Evolutionary conservation across 2,888 invertebrate genomes (phyloP).

Genomic region (Pammene fasciana): DNA sequence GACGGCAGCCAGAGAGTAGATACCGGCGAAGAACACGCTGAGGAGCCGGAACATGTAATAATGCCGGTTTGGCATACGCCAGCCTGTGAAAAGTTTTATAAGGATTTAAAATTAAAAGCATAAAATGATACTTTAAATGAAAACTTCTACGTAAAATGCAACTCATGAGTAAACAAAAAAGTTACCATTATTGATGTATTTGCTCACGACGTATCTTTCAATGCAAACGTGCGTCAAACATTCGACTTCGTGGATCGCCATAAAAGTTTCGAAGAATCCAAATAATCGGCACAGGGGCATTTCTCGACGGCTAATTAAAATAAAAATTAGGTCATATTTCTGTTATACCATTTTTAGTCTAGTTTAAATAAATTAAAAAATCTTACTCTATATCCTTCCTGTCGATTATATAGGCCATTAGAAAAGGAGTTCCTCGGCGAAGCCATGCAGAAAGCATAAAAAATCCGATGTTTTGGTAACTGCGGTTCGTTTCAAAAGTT

Average conservation of each 20-base stretch:
- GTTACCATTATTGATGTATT: conserved; percentile 71
- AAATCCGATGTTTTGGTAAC: conserved; percentile 71
- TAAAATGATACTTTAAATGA: no score
- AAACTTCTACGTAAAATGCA: no score
- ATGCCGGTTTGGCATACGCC: conserved; percentile 62
- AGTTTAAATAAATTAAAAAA: neutral
- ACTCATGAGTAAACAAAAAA: neutral
- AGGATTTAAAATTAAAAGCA: neutral
- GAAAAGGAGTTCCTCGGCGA: conserved; percentile 53
- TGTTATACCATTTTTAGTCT: neutral
- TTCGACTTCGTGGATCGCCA: conserved; percentile 75
- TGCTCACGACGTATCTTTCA: conserved; percentile 74
- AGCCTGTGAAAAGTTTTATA: conserved; percentile 55
- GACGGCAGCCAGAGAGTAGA: conserved; percentile 69
- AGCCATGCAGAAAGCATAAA: conserved; percentile 61
- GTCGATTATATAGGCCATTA: conserved; percentile 48
- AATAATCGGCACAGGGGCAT: conserved; percentile 10
- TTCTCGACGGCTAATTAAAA: conserved; percentile 3
- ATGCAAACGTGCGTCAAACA: conserved; percentile 74
- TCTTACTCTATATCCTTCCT: conserved; percentile 53
- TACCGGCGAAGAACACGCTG: conserved; percentile 62
- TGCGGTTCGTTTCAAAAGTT: conserved; percentile 56
- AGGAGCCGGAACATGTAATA: conserved; percentile 62
- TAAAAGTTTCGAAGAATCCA: conserved; percentile 72
- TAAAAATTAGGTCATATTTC: neutral